These are phyloP conservation scores for Nasonia giraulti DNA, from an alignment of 1,140 invertebrate genomes.

Conservation along the genomic window DNA sequence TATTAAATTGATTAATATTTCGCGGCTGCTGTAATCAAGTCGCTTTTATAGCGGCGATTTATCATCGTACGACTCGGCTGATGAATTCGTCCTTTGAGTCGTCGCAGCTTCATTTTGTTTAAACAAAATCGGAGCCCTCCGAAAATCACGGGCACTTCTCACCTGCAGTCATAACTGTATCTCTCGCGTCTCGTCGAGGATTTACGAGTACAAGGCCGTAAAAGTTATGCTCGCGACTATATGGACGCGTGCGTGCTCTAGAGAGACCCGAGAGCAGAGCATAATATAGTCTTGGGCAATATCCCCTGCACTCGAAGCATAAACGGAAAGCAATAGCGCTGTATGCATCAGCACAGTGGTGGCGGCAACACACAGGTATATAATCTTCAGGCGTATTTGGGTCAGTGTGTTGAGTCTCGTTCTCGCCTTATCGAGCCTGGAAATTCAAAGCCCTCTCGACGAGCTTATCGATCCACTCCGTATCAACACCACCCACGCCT, in stretches of 20 bases:
- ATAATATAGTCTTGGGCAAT: conserved; percentile 13
- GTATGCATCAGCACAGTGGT: background rate
- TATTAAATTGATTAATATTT: conserved; percentile 2
- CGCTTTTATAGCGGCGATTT: background rate
- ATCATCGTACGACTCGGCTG: background rate
- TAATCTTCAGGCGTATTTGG: conserved; percentile 21
- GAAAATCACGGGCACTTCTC: conserved; percentile 6
- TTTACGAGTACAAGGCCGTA: conserved; percentile 33
- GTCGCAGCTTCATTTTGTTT: background rate
- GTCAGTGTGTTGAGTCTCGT: conserved; percentile 13
- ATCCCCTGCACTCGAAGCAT: conserved; percentile 9
- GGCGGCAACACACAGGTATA: background rate
- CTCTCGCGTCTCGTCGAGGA: background rate
- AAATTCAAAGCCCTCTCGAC: background rate
- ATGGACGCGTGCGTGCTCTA: background rate
- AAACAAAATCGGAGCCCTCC: background rate
- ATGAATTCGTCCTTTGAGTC: too few relatives aligned
- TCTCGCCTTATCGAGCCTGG: background rate
- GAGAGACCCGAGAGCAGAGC: background rate
- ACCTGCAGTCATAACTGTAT: conserved; percentile 19
- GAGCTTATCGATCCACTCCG: background rate
- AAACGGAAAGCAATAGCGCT: background rate
- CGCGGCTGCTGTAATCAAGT: background rate
- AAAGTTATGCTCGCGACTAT: background rate
- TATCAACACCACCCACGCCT: background rate